Base-by-base conservation (phyloP, 2,113 vertebrate genomes). In the Leptobrachium ailaonicum region DNA sequence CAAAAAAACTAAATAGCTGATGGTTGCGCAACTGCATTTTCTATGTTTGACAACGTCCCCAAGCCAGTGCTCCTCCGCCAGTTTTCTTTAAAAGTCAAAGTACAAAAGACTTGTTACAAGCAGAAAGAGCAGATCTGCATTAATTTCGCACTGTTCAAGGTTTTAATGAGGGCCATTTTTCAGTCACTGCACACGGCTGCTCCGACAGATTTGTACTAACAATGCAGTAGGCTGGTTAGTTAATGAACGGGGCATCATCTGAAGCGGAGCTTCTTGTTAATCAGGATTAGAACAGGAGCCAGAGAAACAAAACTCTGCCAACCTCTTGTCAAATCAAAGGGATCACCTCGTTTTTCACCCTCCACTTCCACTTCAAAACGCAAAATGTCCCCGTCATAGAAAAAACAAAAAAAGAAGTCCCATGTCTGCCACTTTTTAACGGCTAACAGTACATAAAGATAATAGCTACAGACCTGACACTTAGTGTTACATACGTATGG, bases 271-370 rank as follows among this genome's bases (percentile, higher is more conserved):
- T 50, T 77, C 41, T 73, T 73, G 47, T 66, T 79, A 79, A 79
- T 73, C 70, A 79, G 70, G n/a, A 66, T 66, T 67, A 79, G 5
- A 79, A 73, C 47, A 72, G 77, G 5, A 56, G 44, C 69, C 70
- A 73, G 11, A 66, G 77, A 71, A 42, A 62, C 68, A 63, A 50
- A 47, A 73, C 62, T 67, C 20, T 44, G n/a, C 14, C 60, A 43
- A 67, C 70, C 70, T 80, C 77, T 80, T 66, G 70, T 80, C 77
- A 73, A 73, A 80, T 80, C 77, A 73, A 79, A 66, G 69, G 20
- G 4, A 47, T 47, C 67, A 42, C 60, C 60, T 54, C 42, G 53
- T 41, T 58, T 58, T 69, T 43, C 66, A 70, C 4, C 10, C n/a
- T 5, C 54, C 40, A 41, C 64, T 62, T 11, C 66, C 70, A 73